Conservation (phyloP, 1,140 invertebrate species). For the Melitaea cinxia region DNA sequence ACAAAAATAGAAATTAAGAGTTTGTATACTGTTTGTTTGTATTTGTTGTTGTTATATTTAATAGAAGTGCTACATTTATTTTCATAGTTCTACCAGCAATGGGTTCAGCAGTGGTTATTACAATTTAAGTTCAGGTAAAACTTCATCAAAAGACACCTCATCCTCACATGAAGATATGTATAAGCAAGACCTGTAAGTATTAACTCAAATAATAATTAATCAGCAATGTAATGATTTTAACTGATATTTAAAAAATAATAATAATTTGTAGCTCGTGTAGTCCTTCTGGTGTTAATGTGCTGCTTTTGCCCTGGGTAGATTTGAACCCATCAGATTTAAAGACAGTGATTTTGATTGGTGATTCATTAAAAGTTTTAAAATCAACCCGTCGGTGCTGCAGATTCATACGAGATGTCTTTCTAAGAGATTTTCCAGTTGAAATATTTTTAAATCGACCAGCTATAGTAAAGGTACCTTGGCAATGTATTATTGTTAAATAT, state of each 20-base stretch:
- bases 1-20: too few relatives aligned
- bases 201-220: neutral
- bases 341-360: constrained; percentile 81
- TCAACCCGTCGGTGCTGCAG: constrained; percentile 82
- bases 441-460: constrained; percentile 86
- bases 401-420: constrained; percentile 85
- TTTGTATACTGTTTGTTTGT: too few relatives aligned
- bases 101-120: constrained; percentile 46
- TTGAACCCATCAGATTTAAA: constrained; percentile 81
- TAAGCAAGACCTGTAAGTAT: constrained; percentile 38
- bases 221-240: neutral
- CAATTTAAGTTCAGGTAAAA: constrained; percentile 37
- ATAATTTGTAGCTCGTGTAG: constrained; percentile 46
- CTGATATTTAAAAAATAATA: neutral
- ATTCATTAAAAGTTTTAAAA: constrained; percentile 76
- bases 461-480: constrained; percentile 81
- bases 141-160: constrained; percentile 46
- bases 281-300: constrained; percentile 74
- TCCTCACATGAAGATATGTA: constrained; percentile 38
- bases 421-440: constrained; percentile 87
- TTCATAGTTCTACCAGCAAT: constrained; percentile 57
- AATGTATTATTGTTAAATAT: too few relatives aligned
- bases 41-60: too few relatives aligned
- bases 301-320: constrained; percentile 83
- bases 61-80: too few relatives aligned